These are phyloP conservation scores for Tanytarsus gracilentus DNA, from an alignment of 2,888 invertebrate species.

Conservation along the genomic window DNA sequence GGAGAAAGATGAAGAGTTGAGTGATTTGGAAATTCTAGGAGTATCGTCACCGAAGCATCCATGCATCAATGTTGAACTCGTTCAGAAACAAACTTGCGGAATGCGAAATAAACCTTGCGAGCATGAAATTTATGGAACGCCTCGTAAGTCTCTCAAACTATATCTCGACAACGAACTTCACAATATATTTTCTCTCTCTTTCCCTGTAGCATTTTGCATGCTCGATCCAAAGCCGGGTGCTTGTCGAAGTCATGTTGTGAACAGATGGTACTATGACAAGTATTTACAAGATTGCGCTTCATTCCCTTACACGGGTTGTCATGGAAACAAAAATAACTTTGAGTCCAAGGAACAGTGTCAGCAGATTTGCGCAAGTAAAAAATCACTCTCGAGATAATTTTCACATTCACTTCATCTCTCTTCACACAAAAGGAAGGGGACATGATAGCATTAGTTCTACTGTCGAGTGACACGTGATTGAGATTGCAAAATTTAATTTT, in stretches of 20 bases:
- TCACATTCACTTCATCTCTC: neutral
- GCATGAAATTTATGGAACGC: conserved; percentile 16
- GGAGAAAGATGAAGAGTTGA: conserved; percentile 38
- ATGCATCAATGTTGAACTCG: conserved; percentile 43
- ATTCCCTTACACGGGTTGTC: conserved; percentile 83
- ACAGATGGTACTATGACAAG: conserved; percentile 78
- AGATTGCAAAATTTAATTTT: no score
- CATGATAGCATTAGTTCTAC: neutral
- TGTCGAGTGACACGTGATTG: no score
- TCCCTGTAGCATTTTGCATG: conserved; percentile 37
- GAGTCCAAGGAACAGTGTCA: conserved; percentile 61
- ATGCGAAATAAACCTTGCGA: conserved; percentile 28
- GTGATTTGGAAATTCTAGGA: conserved; percentile 34
- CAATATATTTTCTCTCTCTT: neutral
- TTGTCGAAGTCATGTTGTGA: conserved; percentile 65
- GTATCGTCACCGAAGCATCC: conserved; percentile 35
- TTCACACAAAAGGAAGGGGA: neutral
- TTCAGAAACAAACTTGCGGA: conserved; percentile 47
- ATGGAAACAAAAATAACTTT: conserved; percentile 83
- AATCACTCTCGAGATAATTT: neutral
- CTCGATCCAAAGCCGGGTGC: conserved; percentile 53
- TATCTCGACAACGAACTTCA: neutral
- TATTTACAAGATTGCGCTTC: conserved; percentile 61
- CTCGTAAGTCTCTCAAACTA: conserved; percentile 12
- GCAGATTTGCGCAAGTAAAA: conserved; percentile 48